These are phyloP conservation scores for Tridacna gigas DNA, from an alignment of 2,888 invertebrate genomes.

Conservation along the genomic window DNA sequence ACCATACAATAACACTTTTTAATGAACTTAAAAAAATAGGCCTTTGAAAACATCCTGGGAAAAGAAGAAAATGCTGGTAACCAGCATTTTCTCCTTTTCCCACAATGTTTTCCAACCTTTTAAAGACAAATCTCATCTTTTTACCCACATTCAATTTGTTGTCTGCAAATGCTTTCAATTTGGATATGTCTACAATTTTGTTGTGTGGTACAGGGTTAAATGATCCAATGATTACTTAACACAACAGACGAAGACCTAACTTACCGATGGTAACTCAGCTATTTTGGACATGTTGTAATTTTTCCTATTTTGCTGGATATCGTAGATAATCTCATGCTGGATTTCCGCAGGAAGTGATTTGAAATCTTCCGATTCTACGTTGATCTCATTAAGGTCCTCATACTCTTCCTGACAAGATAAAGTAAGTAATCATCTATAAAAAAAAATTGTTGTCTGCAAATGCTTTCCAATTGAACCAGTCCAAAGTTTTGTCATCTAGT, in stretches of 20 bases:
- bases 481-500: no score
- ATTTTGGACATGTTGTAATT: conserved; percentile 79
- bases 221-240: no score
- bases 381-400: conserved; percentile 91
- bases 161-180: no score
- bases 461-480: no score
- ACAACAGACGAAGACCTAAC: background rate
- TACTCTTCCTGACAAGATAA: conserved; percentile 58
- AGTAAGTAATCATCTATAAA: background rate
- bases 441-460: no score
- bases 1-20: no score
- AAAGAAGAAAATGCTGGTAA: no score
- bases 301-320: conserved; percentile 95
- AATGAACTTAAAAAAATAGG: no score
- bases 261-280: conserved; percentile 91
- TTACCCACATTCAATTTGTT: background rate
- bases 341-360: conserved; percentile 93
- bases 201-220: no score
- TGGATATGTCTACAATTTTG: no score
- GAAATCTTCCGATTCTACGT: conserved; percentile 92
- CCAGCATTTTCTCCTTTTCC: background rate
- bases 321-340: conserved; percentile 95
- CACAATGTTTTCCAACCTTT: background rate
- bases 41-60: no score
- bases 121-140: background rate